Evolutionary conservation across 2,888 invertebrate genomes (phyloP).

Genomic region (Eledone cirrhosa): DNA sequence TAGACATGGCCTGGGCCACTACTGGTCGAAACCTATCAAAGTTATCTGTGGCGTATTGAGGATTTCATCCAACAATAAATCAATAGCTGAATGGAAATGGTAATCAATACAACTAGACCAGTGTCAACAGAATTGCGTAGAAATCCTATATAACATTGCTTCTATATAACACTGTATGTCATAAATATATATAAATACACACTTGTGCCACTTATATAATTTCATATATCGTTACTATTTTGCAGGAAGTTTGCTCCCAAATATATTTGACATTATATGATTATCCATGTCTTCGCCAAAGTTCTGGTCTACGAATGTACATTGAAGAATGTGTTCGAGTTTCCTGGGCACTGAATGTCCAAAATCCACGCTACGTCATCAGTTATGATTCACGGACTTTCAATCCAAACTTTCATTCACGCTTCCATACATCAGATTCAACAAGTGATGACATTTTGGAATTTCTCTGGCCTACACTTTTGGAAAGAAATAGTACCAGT

Average conservation of each 20-base stretch:
- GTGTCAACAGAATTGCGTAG: too few relatives aligned
- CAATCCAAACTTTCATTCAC: conserved; percentile 80
- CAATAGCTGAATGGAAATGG: too few relatives aligned
- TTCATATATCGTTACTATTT: conserved; percentile 29
- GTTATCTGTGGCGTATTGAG: too few relatives aligned
- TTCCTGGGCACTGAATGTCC: conserved; percentile 87
- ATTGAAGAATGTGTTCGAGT: conserved; percentile 83
- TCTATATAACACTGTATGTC: too few relatives aligned
- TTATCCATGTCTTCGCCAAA: conserved; percentile 86
- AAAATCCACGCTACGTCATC: conserved; percentile 69
- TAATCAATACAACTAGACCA: too few relatives aligned
- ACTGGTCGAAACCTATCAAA: too few relatives aligned
- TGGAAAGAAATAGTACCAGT: conserved; percentile 75
- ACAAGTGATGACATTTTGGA: conserved; percentile 80
- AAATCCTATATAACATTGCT: too few relatives aligned
- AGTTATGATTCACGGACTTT: conserved; percentile 73
- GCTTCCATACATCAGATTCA: conserved; percentile 80
- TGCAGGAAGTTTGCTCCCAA: conserved; percentile 74
- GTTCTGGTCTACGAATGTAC: conserved; percentile 81
- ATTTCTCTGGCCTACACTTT: conserved; percentile 87
- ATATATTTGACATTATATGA: conserved; percentile 90
- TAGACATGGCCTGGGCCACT: too few relatives aligned
- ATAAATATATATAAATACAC: too few relatives aligned
- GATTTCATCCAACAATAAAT: too few relatives aligned
- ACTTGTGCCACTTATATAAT: too few relatives aligned